Conservation (phyloP, 2,113 vertebrate species). For the Origma solitaria region DNA sequence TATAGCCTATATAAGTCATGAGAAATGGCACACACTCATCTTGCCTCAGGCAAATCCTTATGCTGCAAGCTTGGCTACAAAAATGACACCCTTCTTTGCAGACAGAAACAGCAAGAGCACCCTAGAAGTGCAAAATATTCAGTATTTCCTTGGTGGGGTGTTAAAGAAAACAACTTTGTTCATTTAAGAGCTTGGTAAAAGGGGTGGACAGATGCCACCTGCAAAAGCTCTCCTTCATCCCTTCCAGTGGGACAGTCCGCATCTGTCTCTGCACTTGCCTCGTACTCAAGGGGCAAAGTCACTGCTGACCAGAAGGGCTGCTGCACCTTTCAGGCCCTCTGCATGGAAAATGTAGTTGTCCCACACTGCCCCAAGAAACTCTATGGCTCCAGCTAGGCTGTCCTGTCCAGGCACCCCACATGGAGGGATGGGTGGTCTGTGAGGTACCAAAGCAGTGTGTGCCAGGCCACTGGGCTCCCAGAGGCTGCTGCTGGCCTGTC, state of each 20-base stretch:
- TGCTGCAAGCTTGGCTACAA: background rate
- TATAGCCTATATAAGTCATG: background rate
- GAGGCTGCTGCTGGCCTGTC: background rate
- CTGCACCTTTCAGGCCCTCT: background rate
- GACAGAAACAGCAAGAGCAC: background rate
- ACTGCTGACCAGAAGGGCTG: background rate
- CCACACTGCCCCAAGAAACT: background rate
- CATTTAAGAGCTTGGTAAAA: background rate
- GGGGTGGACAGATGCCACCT: too few species aligned
- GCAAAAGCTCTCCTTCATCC: background rate
- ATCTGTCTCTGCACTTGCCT: background rate
- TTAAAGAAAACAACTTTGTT: constrained; percentile 2
- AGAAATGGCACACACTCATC: background rate
- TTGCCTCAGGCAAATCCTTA: constrained; percentile 23
- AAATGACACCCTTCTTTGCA: background rate
- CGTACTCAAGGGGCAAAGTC: background rate
- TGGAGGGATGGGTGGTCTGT: accelerated
- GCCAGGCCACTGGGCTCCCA: background rate
- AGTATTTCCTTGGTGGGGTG: background rate
- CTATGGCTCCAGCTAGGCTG: background rate
- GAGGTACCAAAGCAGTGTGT: background rate
- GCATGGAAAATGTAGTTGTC: background rate
- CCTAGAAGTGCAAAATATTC: background rate
- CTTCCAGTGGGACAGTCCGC: background rate
- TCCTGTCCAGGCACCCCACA: background rate